Percentiles rank a stretch among this genome's conserved stretches.
phyloP scores from a whole-genome alignment of 1,140 invertebrate genomes.

The Micrasema longulum region DNA sequence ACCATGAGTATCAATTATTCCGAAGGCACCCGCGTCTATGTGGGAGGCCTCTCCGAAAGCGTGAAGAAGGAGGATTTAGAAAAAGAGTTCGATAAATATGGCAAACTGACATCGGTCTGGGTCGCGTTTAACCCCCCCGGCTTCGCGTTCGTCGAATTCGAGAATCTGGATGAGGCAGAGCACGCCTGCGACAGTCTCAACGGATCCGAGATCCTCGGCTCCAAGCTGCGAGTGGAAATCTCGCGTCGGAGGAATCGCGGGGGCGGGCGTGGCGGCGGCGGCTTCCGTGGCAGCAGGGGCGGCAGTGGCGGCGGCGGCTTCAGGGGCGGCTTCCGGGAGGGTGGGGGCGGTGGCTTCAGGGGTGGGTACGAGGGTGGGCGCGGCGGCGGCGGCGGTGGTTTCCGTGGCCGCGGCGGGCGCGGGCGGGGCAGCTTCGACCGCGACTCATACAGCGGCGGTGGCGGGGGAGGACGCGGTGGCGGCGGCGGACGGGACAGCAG shows the following conservation, averaged over 20 bases:
- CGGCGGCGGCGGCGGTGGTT: conserved; percentile 74
- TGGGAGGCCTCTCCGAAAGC: conserved; percentile 83
- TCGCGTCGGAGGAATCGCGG: conserved; percentile 55
- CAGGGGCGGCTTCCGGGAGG: conserved; percentile 65
- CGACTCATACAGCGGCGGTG: conserved; percentile 21
- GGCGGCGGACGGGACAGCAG: conserved; percentile 39
- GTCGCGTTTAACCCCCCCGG: conserved; percentile 81
- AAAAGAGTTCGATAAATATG: conserved; percentile 88
- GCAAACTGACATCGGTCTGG: conserved; percentile 95
- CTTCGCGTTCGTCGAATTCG: conserved; percentile 99
- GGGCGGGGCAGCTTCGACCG: conserved; percentile 75
- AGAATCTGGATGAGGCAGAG: conserved; percentile 93
- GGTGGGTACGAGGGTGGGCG: conserved; percentile 70
- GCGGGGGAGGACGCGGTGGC: conserved; percentile 24
- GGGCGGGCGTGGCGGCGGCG: conserved; percentile 61
- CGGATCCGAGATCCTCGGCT: conserved; percentile 84
- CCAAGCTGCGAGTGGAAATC: conserved; percentile 70
- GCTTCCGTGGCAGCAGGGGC: conserved; percentile 65
- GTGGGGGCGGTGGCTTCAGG: conserved; percentile 69
- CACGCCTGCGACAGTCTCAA: conserved; percentile 93
- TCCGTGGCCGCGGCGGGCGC: conserved; percentile 62
- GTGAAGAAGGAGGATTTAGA: conserved; percentile 92
- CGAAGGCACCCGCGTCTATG: conserved; percentile 82
- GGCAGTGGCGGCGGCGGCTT: conserved; percentile 59
- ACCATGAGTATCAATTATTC: conserved; percentile 39